Evolutionary conservation across 2,113 vertebrate species (phyloP).

Genomic region (Formicarius rufipectus): DNA sequence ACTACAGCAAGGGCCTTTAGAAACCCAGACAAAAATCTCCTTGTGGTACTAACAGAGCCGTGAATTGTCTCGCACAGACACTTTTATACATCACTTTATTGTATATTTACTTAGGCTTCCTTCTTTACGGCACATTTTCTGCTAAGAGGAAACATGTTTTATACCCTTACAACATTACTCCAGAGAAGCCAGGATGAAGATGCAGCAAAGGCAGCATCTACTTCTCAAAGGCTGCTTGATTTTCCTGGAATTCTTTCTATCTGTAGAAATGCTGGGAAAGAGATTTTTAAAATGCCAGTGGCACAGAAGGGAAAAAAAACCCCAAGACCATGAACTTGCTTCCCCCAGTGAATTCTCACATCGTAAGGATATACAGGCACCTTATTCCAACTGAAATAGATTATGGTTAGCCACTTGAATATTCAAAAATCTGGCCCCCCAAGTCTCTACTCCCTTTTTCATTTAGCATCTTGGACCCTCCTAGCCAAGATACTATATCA

Average conservation of each 20-base stretch:
- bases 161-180: not conserved
- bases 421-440: not conserved
- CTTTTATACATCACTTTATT: constrained; percentile 41
- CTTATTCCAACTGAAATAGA: not conserved
- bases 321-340: not conserved
- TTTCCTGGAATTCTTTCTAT: constrained; percentile 2
- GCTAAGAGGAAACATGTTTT: constrained; percentile 6
- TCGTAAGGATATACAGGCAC: not conserved
- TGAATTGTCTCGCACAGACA: constrained; percentile 33
- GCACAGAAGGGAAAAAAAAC: not conserved
- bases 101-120: constrained; percentile 51
- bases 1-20: not conserved
- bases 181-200: constrained; percentile 14
- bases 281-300: not conserved
- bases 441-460: not conserved
- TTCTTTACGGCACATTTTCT: constrained; percentile 10
- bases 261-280: not conserved
- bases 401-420: not conserved
- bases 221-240: not conserved
- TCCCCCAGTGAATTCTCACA: not conserved
- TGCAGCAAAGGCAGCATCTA: not conserved
- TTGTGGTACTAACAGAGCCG: not conserved
- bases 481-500: not conserved
- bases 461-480: not conserved
- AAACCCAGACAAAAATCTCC: not conserved